A percentile compares a stretch with the other conserved stretches of the same genome.
Conservation (phyloP, 2,888 invertebrate genomes). For the Entomobrya multifasciata region DNA sequence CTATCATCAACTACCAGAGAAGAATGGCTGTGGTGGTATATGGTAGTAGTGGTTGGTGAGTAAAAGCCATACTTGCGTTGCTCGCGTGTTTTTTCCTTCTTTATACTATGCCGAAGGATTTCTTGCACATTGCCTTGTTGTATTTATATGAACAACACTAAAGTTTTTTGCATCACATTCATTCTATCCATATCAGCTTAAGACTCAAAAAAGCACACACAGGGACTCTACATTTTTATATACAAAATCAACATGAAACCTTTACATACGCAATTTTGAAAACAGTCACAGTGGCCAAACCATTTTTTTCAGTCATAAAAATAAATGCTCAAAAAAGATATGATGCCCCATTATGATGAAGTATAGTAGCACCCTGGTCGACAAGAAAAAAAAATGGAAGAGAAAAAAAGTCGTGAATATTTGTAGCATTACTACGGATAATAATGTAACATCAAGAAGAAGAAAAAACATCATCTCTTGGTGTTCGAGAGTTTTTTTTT, state of each 20-base stretch:
- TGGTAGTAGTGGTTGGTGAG: too few relatives aligned
- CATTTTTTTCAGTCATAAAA: constrained; percentile 45
- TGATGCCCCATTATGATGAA: constrained; percentile 50
- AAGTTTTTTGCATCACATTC: constrained; percentile 18
- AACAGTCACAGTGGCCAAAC: constrained; percentile 50
- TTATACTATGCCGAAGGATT: constrained; percentile 34
- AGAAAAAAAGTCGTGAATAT: constrained; percentile 38
- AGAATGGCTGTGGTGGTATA: background rate
- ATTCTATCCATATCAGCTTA: background rate
- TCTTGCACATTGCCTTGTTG: too few relatives aligned
- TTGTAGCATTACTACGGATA: constrained; percentile 43
- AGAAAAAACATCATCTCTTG: constrained; percentile 44
- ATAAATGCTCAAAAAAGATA: constrained; percentile 49
- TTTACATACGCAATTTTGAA: background rate
- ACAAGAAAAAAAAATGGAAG: constrained; percentile 35
- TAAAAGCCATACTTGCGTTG: background rate
- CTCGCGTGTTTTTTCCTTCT: constrained; percentile 10
- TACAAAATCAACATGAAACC: background rate
- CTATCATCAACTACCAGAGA: background rate
- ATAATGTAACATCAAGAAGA: constrained; percentile 35
- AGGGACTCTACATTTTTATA: constrained; percentile 34
- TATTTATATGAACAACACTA: constrained; percentile 39
- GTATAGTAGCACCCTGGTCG: constrained; percentile 35
- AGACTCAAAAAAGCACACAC: too few relatives aligned
- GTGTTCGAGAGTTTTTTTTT: too few relatives aligned